Evolutionary conservation across 2,888 invertebrate species (phyloP).

Genomic region (Tortricodes alternella): DNA sequence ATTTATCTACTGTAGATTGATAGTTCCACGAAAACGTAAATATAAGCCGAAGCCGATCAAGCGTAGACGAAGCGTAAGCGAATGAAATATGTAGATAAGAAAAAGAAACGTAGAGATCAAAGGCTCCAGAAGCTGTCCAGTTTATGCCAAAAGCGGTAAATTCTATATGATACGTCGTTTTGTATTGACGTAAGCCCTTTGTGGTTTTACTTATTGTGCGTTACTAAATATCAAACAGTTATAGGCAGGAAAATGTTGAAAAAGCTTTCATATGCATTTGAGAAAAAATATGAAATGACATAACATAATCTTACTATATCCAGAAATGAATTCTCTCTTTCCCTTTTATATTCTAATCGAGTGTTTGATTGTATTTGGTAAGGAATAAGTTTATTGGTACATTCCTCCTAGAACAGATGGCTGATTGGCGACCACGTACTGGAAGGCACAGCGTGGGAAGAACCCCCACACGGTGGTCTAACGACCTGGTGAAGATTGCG

Average conservation of each 20-base stretch:
- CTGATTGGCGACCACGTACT: no score
- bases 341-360: no score
- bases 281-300: no score
- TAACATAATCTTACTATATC: no score
- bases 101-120: slow-evolving; percentile 18
- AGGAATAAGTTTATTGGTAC: no score
- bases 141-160: slow-evolving; percentile 16
- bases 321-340: no score
- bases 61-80: not conserved
- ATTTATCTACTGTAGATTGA: not conserved
- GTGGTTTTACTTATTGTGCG: not conserved
- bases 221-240: not conserved
- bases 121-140: slow-evolving; percentile 16
- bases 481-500: no score
- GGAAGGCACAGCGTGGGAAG: no score
- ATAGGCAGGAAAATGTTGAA: not conserved
- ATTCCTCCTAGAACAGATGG: no score
- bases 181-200: not conserved
- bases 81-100: slow-evolving; percentile 2
- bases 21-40: not conserved
- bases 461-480: no score
- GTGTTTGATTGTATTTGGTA: no score
- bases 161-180: not conserved
- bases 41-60: slow-evolving; percentile 1
- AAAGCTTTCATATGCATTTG: no score